Percentiles rank a stretch among this genome's conserved stretches.
Conservation (phyloP, 2,888 invertebrate species). For the Netelia virgata region DNA sequence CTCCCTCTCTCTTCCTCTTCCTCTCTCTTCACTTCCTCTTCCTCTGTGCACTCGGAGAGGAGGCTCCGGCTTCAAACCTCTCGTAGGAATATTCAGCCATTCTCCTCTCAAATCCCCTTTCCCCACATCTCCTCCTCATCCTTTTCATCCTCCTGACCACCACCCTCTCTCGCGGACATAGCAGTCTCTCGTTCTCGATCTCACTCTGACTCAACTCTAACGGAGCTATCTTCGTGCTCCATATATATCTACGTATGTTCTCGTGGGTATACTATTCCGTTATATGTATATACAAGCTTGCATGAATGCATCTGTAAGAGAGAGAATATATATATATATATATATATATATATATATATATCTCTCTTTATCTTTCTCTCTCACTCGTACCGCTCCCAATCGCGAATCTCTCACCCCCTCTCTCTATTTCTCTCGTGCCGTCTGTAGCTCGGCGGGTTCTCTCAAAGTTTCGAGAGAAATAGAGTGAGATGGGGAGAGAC, state of each 20-base stretch:
- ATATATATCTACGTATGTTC: constrained; percentile 30
- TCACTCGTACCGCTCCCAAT: constrained; percentile 58
- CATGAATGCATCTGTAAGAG: constrained; percentile 33
- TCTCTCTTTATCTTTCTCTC: constrained; percentile 52
- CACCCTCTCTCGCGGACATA: constrained; percentile 41
- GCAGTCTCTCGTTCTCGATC: constrained; percentile 63
- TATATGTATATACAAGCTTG: constrained; percentile 2
- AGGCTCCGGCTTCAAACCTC: constrained; percentile 74
- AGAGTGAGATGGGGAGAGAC: constrained; percentile 33
- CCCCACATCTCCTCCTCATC: constrained; percentile 67
- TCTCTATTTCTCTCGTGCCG: constrained; percentile 45
- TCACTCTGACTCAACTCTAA: constrained; percentile 57
- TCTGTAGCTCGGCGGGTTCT: constrained; percentile 56
- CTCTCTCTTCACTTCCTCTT: background rate
- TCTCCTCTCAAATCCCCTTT: constrained; percentile 72
- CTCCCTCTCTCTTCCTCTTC: background rate
- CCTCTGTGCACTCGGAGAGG: constrained; percentile 44
- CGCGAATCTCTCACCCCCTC: constrained; percentile 37
- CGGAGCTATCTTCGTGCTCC: constrained; percentile 38
- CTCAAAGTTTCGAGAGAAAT: constrained; percentile 77
- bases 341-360: too few species aligned
- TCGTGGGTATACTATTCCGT: constrained; percentile 50
- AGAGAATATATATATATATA: constrained; percentile 27
- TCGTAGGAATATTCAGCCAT: constrained; percentile 81
- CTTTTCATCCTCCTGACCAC: constrained; percentile 43